Percentiles rank a stretch among this genome's conserved stretches.
Conservation (phyloP, 2,797 vertebrate genomes). For the Characodon lateralis region DNA sequence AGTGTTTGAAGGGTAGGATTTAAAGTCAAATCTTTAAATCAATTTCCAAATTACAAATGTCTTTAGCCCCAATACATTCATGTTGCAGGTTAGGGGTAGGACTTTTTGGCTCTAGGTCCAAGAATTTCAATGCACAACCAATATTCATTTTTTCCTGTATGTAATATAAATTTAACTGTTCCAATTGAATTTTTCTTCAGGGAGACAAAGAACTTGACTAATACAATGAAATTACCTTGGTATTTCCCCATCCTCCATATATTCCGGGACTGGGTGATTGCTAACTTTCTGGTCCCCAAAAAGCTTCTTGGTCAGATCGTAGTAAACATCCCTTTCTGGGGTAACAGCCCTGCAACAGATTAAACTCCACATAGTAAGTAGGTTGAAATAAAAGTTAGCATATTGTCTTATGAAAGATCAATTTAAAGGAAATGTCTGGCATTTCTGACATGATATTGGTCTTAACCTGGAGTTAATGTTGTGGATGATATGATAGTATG, state of each 20-base stretch:
- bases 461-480: constrained; percentile 74
- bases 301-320: constrained; percentile 72
- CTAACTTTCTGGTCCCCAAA: constrained; percentile 80
- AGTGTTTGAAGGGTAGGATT: too few species aligned
- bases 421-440: not conserved
- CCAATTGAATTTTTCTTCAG: not conserved
- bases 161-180: not conserved
- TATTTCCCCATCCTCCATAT: constrained; percentile 84
- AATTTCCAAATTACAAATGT: too few species aligned
- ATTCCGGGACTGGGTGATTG: constrained; percentile 84
- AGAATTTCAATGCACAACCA: too few species aligned
- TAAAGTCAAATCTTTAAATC: too few species aligned
- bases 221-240: constrained; percentile 77
- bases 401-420: not conserved
- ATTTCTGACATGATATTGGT: not conserved
- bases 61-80: too few species aligned
- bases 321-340: constrained; percentile 78
- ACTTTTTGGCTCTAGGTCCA: too few species aligned
- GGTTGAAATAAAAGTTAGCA: not conserved
- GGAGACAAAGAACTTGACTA: not conserved
- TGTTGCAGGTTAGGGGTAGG: too few species aligned
- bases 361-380: constrained; percentile 6
- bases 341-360: constrained; percentile 59
- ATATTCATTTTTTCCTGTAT: too few species aligned
- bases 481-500: constrained; percentile 86